Conservation (phyloP, 2,113 vertebrate species). For the Mastomys natalensis region DNA sequence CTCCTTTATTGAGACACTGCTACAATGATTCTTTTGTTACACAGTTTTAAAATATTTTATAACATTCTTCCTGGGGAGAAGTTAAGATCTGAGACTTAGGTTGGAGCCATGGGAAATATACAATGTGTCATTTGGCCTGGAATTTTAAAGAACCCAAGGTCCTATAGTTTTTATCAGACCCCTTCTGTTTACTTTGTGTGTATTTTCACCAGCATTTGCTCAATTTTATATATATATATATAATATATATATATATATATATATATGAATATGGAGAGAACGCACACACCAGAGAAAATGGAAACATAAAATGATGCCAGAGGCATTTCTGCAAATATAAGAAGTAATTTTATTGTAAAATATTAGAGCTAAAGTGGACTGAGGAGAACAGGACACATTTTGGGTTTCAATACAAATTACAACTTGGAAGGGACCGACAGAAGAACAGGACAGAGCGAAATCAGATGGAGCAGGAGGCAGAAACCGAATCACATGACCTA, state of each 20-base stretch:
- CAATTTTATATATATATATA: slow-evolving; percentile 85
- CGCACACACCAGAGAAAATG: slow-evolving; percentile 17
- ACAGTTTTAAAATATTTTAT: slow-evolving; percentile 93
- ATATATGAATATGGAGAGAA: slow-evolving; percentile 69
- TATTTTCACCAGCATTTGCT: slow-evolving; percentile 86
- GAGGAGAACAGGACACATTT: slow-evolving; percentile 88
- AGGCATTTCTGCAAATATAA: slow-evolving; percentile 90
- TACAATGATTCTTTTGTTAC: slow-evolving; percentile 94
- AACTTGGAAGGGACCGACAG: slow-evolving; percentile 79
- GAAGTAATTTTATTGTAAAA: slow-evolving; percentile 92
- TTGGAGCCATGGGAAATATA: slow-evolving; percentile 73
- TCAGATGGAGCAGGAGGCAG: slow-evolving; percentile 68
- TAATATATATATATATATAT: slow-evolving; percentile 4
- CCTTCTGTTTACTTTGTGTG: slow-evolving; percentile 77
- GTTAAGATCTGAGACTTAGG: slow-evolving; percentile 75
- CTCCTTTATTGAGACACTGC: slow-evolving; percentile 95
- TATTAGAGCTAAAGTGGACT: slow-evolving; percentile 91
- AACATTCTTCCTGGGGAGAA: slow-evolving; percentile 85
- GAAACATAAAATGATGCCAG: slow-evolving; percentile 86
- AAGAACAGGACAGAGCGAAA: slow-evolving; percentile 70
- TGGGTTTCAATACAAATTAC: slow-evolving; percentile 86
- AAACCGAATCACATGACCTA: slow-evolving; percentile 89
- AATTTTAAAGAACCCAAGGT: slow-evolving; percentile 72
- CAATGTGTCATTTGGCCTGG: slow-evolving; percentile 76
- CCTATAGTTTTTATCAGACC: slow-evolving; percentile 80